A percentile compares a stretch with the other conserved stretches of the same genome.
phyloP scores from a whole-genome alignment of 2,797 vertebrate genomes.

The Lithobates pipiens region DNA sequence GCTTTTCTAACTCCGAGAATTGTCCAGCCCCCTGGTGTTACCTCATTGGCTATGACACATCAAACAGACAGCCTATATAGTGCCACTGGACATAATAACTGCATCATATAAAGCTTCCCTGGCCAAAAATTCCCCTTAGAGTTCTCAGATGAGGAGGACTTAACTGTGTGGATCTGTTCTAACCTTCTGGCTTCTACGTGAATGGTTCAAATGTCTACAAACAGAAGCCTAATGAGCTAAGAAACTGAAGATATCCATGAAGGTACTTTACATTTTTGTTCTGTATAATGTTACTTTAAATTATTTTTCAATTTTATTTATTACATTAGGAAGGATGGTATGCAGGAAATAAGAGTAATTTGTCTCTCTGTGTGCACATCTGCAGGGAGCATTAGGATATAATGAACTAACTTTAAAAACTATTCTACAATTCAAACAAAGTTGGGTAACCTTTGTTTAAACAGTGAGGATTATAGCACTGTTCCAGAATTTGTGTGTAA shows the following conservation, averaged over 20 bases:
- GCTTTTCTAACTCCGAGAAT: conserved; percentile 50
- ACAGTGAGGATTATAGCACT: not conserved
- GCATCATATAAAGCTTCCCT: conserved; percentile 20
- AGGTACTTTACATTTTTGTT: too few relatives aligned
- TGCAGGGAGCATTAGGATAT: not conserved
- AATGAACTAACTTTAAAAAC: not conserved
- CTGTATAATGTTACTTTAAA: too few relatives aligned
- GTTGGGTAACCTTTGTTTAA: not conserved
- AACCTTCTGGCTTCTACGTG: not conserved
- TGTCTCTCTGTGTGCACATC: not conserved
- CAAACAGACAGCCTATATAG: conserved; percentile 63
- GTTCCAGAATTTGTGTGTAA: not conserved
- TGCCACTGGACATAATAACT: not conserved
- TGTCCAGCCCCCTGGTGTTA: conserved; percentile 44
- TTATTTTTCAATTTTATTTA: too few relatives aligned
- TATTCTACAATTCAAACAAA: too few relatives aligned
- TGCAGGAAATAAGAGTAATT: not conserved
- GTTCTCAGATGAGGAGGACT: not conserved
- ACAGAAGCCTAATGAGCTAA: not conserved
- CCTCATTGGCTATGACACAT: conserved; percentile 64
- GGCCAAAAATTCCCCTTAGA: not conserved
- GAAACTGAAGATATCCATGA: not conserved
- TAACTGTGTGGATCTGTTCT: conserved; percentile 13
- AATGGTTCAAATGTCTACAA: too few relatives aligned
- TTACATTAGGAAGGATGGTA: not conserved